Evolutionary conservation across 2,113 vertebrate genomes (phyloP), one percentile per base, ranked within the genome.

Genomic region (Numenius arquata): DNA sequence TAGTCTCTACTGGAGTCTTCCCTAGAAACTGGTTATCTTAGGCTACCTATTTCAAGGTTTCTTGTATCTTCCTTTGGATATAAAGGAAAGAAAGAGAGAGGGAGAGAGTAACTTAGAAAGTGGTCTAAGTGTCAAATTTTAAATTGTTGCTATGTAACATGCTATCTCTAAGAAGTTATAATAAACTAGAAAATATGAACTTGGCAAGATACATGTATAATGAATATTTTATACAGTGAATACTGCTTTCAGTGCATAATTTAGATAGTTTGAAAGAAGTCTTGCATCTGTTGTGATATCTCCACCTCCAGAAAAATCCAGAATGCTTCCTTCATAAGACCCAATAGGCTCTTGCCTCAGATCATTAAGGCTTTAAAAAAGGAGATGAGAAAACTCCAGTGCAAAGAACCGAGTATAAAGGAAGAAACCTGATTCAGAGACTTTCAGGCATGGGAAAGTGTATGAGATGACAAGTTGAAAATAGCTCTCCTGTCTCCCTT

Each of bases 211-310:
- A 15, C 18, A 61, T 82, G 48, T 85, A 82, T 68, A 95, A 97
- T 93, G 94, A 96, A 95, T 94, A 72, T 89, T 94, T 95, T 84
- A 92, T 75, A 72, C 13, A 75, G 76, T 48, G 87, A 71, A 52
- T 47, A 68, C 61, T 61, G 40, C 62, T 87, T 97, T 89, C 70
- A 72, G 58, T 93, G 89, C 93, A 96, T 95, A 93, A 92, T 89
- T 96, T 92, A 94, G 43, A 75, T 41, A 95, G 84, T 92, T 95
- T 84, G 72, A 85, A 94, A 96, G 77, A 82, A 96, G 73, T 52
- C 93, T 85, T 87, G 62, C 79, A 96, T 93, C 91, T 96, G 93
- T 75, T 94, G 87, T 92, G 93, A 63, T 92, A 95, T 73, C 52
- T 89, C 81, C 73, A 80, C 87, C 81, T 89, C 84, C 84, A 94